These are phyloP conservation scores for Poicephalus gulielmi DNA, from an alignment of 2,113 vertebrate genomes.

Conservation along the genomic window DNA sequence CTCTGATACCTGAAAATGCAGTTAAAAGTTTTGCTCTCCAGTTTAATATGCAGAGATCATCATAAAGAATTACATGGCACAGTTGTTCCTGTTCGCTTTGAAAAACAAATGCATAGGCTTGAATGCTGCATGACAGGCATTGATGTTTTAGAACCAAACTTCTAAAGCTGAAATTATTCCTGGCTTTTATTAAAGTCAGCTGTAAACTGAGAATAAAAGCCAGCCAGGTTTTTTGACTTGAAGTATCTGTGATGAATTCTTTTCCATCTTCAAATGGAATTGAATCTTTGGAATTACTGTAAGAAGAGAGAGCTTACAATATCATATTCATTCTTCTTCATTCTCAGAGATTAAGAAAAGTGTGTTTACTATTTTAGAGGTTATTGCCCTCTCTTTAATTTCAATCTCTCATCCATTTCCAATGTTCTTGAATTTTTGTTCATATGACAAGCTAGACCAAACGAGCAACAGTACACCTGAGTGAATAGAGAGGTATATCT, in stretches of 20 bases:
- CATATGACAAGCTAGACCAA: not conserved
- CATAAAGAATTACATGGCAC: not conserved
- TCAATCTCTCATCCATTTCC: not conserved
- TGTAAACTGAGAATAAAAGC: not conserved
- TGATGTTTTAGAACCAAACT: not conserved
- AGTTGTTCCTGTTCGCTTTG: not conserved
- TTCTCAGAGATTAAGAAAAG: slow-evolving; percentile 6
- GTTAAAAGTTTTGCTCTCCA: not conserved
- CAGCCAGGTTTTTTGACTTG: not conserved
- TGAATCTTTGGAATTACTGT: not conserved
- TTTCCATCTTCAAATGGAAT: not conserved
- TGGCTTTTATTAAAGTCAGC: not conserved
- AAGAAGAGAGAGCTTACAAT: not conserved
- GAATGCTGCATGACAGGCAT: not conserved
- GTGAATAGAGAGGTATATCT: not conserved
- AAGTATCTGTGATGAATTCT: not conserved
- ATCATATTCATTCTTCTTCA: not conserved
- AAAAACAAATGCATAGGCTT: not conserved
- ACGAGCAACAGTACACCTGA: not conserved
- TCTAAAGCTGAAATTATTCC: not conserved
- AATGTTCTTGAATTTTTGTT: not conserved
- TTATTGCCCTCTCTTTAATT: not conserved
- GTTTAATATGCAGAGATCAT: not conserved
- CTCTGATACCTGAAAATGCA: not conserved
- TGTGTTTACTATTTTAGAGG: not conserved